These are phyloP conservation scores for Agrochola macilenta DNA, from an alignment of 2,888 invertebrate species.

Conservation along the genomic window DNA sequence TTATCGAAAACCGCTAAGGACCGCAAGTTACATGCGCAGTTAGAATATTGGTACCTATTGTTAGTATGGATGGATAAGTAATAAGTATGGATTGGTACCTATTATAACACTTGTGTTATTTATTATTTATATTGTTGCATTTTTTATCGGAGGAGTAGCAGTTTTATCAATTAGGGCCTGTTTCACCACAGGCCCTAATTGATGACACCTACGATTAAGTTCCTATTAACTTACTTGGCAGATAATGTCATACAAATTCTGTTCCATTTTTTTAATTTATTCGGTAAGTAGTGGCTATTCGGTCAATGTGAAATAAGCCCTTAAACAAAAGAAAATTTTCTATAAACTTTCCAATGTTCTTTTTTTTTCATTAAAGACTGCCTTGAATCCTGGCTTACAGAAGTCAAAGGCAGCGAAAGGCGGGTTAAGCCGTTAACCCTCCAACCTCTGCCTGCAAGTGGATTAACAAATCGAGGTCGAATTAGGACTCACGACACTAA, in stretches of 20 bases:
- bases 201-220: no score
- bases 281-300: no score
- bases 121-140: not conserved
- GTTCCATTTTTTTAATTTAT: no score
- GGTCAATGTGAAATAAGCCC: no score
- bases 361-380: slow-evolving; percentile 6
- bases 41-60: not conserved
- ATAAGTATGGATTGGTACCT: not conserved
- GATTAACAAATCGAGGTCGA: slow-evolving; percentile 41
- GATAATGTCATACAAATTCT: no score
- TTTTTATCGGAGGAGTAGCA: no score
- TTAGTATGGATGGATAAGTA: not conserved
- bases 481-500: slow-evolving; percentile 36
- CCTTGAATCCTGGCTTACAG: slow-evolving; percentile 22
- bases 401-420: slow-evolving; percentile 38
- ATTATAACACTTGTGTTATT: not conserved
- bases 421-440: slow-evolving; percentile 44
- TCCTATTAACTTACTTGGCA: no score
- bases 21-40: not conserved
- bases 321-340: not conserved
- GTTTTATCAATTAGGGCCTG: not conserved
- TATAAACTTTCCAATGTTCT: not conserved
- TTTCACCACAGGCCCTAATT: no score
- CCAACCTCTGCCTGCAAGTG: slow-evolving; percentile 26
- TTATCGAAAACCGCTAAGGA: not conserved